Conservation (phyloP, 1,140 invertebrate genomes). For the Steinernema feltiae region DNA sequence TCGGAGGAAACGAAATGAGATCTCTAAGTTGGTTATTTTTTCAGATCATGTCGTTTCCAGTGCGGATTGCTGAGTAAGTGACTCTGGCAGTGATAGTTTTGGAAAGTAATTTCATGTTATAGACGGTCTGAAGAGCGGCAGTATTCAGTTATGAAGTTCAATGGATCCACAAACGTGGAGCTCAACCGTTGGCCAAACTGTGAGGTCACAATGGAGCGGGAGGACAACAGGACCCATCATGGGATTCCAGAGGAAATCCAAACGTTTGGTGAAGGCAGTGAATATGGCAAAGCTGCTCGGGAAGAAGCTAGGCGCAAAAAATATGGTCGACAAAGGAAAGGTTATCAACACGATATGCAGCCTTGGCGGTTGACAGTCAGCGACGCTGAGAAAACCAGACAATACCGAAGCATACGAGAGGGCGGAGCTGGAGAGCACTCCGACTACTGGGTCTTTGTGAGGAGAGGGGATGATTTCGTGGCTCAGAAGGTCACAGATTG, state of each 20-base stretch:
- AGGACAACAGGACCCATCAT: conserved; percentile 46
- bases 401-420: conserved; percentile 50
- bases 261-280: conserved; percentile 53
- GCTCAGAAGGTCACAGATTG: conserved; percentile 54
- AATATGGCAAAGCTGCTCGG: conserved; percentile 52
- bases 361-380: conserved; percentile 46
- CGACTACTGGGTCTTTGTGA: conserved; percentile 56
- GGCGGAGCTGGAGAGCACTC: conserved; percentile 52
- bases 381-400: conserved; percentile 29
- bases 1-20: no score
- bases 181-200: conserved; percentile 26
- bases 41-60: not conserved
- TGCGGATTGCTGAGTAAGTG: not conserved
- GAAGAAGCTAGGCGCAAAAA: conserved; percentile 56
- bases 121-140: conserved; percentile 27
- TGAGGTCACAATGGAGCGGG: conserved; percentile 43
- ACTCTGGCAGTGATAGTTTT: not conserved
- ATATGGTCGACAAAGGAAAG: conserved; percentile 43
- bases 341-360: conserved; percentile 49
- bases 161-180: conserved; percentile 49
- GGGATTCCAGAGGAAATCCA: conserved; percentile 12
- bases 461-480: conserved; percentile 47
- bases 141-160: conserved; percentile 53
- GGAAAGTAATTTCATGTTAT: conserved; percentile 22
- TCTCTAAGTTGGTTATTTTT: no score